Percentiles rank a stretch among this genome's conserved stretches.
Conservation (phyloP, 2,888 invertebrate genomes). For the Lasioglossum villosulum region DNA sequence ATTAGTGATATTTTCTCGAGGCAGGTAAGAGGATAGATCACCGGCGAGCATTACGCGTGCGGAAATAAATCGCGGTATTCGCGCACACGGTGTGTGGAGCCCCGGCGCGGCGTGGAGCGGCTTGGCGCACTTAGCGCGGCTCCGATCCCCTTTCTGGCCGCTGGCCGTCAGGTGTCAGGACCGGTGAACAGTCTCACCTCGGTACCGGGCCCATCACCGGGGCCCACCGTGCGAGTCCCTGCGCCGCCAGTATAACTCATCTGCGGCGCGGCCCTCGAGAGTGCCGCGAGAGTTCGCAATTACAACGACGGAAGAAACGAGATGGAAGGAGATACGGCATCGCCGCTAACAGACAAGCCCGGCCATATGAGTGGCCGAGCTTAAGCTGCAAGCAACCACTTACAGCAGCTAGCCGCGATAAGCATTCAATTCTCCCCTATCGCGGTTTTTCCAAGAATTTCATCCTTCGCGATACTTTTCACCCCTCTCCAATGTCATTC, state of each 20-base stretch:
- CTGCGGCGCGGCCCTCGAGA: slow-evolving; percentile 57
- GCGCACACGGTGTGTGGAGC: too few species aligned
- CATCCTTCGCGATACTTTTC: neutral
- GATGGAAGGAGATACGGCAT: slow-evolving; percentile 67
- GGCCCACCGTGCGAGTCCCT: slow-evolving; percentile 68
- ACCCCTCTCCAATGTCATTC: neutral
- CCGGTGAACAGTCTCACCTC: slow-evolving; percentile 75
- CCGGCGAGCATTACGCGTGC: neutral
- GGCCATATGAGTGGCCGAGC: slow-evolving; percentile 8
- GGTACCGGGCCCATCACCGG: slow-evolving; percentile 64
- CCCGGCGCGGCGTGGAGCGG: neutral
- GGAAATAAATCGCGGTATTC: neutral
- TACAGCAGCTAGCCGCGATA: slow-evolving; percentile 12
- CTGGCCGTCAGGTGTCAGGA: slow-evolving; percentile 75
- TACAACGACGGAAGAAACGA: slow-evolving; percentile 80
- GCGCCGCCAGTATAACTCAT: slow-evolving; percentile 68
- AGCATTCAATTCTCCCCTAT: neutral
- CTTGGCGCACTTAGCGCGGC: slow-evolving; percentile 4
- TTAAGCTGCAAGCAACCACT: neutral
- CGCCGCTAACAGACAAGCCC: slow-evolving; percentile 44
- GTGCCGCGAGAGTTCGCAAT: slow-evolving; percentile 74
- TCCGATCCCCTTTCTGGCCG: slow-evolving; percentile 68
- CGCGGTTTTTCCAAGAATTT: neutral
- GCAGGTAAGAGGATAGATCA: neutral
- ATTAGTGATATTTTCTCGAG: slow-evolving; percentile 11